A percentile compares a stretch with the other conserved stretches of the same genome.
Evolutionary conservation across 2,797 vertebrate species (phyloP).

Genomic region (Oreortyx pictus): DNA sequence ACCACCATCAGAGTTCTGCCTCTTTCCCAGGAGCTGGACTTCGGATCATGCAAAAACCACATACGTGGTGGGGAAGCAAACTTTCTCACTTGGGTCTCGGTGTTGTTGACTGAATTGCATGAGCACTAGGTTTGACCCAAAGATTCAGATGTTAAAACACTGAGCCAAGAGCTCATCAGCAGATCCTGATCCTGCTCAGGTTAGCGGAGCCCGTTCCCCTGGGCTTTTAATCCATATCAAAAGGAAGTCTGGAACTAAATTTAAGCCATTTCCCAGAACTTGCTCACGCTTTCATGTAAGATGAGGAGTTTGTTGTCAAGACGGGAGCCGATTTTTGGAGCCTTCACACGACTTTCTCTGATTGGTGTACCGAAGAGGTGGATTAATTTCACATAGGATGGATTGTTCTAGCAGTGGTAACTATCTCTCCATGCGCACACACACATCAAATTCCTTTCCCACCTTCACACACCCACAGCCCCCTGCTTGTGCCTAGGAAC

Average conservation of each 20-base stretch:
- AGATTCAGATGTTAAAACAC: constrained; percentile 36
- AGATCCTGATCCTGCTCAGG: constrained; percentile 45
- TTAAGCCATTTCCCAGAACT: constrained; percentile 44
- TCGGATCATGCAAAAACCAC: not conserved
- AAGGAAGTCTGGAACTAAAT: constrained; percentile 14
- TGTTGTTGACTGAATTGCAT: not conserved
- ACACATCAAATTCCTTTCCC: not conserved
- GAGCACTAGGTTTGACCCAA: not conserved
- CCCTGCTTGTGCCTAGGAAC: not conserved
- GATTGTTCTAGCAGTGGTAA: not conserved
- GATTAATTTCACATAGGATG: not conserved
- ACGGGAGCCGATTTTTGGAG: not conserved
- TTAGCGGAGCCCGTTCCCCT: not conserved
- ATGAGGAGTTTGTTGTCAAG: not conserved
- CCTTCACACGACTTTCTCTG: not conserved
- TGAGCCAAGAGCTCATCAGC: constrained; percentile 6
- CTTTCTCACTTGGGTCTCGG: not conserved
- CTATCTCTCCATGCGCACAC: not conserved
- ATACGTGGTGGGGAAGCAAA: not conserved
- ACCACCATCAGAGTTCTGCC: not conserved
- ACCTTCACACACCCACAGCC: not conserved
- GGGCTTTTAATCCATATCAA: constrained; percentile 35
- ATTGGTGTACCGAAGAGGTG: not conserved
- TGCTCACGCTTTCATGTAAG: constrained; percentile 3
- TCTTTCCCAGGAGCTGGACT: not conserved